Percentiles rank a stretch among this genome's conserved stretches.
These are phyloP conservation scores for Listronotus bonariensis DNA, from an alignment of 1,140 invertebrate genomes.

Conservation along the genomic window DNA sequence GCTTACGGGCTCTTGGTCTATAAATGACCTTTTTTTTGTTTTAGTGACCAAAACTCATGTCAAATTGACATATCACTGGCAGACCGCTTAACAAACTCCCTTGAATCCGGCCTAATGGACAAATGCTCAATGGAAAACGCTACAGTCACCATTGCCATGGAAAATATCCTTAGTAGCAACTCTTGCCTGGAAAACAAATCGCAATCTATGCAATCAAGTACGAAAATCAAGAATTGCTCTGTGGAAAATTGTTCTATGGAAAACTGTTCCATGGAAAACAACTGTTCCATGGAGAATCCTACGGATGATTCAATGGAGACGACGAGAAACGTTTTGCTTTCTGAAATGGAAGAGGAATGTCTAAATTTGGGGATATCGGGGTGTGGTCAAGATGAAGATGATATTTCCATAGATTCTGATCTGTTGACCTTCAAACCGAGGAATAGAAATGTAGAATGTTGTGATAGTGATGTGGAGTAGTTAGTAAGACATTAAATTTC, in stretches of 20 bases:
- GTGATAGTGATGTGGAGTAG: not conserved
- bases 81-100: slow-evolving; percentile 40
- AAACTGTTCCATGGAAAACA: slow-evolving; percentile 1
- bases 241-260: slow-evolving; percentile 2
- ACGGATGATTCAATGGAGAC: slow-evolving; percentile 27
- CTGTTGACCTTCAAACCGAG: slow-evolving; percentile 49
- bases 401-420: slow-evolving; percentile 51
- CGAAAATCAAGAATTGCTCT: not conserved
- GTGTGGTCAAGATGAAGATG: slow-evolving; percentile 26
- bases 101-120: slow-evolving; percentile 18
- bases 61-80: slow-evolving; percentile 36
- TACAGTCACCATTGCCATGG: slow-evolving; percentile 27
- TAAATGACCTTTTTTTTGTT: not conserved
- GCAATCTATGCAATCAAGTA: not conserved
- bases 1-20: too few relatives aligned
- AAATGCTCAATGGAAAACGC: slow-evolving; percentile 11
- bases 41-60: slow-evolving; percentile 1
- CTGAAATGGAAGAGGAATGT: slow-evolving; percentile 30
- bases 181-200: not conserved
- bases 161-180: slow-evolving; percentile 2
- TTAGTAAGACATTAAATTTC: too few relatives aligned
- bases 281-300: slow-evolving; percentile 13
- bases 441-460: slow-evolving; percentile 5
- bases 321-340: slow-evolving; percentile 24
- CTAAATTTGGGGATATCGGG: slow-evolving; percentile 22